Percentiles rank a stretch among this genome's conserved stretches.
Conservation (phyloP, 2,888 invertebrate genomes). For the Polia nebulosa region DNA sequence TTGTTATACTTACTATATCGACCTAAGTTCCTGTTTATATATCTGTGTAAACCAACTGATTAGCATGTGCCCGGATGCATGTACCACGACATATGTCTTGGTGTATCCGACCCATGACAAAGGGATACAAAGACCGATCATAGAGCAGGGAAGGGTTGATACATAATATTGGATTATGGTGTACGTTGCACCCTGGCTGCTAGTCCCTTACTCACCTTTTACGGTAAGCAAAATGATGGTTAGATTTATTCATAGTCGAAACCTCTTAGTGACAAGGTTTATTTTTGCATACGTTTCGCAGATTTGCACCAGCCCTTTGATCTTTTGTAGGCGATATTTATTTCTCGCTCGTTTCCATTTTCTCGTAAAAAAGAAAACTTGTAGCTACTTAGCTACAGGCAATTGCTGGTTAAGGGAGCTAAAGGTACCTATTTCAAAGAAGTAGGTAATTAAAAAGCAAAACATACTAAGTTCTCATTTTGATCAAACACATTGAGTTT, state of each 20-base stretch:
- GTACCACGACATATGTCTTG: constrained; percentile 25
- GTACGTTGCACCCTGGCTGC: constrained; percentile 7
- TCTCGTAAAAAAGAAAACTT: not conserved
- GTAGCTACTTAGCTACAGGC: too few relatives aligned
- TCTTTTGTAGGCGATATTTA: not conserved
- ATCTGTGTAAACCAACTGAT: constrained; percentile 33
- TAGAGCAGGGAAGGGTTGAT: constrained; percentile 25
- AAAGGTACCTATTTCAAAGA: not conserved
- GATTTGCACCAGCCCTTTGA: not conserved
- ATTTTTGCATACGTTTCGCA: constrained; percentile 18
- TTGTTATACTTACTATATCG: not conserved
- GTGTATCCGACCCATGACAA: constrained; percentile 37
- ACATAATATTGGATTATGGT: constrained; percentile 25
- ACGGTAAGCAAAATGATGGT: constrained; percentile 5
- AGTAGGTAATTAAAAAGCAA: too few relatives aligned
- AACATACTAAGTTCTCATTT: not conserved
- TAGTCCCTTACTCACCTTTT: constrained; percentile 29
- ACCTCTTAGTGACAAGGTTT: constrained; percentile 15
- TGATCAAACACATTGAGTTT: not conserved
- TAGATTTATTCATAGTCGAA: constrained; percentile 41
- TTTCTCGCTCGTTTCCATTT: not conserved
- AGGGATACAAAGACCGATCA: constrained; percentile 17
- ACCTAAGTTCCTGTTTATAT: not conserved
- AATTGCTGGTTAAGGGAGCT: too few relatives aligned
- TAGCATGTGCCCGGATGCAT: constrained; percentile 37